Evolutionary conservation across 2,888 invertebrate genomes (phyloP), one percentile per base, ranked within the genome.

Genomic region (Latrodectus hesperus): DNA sequence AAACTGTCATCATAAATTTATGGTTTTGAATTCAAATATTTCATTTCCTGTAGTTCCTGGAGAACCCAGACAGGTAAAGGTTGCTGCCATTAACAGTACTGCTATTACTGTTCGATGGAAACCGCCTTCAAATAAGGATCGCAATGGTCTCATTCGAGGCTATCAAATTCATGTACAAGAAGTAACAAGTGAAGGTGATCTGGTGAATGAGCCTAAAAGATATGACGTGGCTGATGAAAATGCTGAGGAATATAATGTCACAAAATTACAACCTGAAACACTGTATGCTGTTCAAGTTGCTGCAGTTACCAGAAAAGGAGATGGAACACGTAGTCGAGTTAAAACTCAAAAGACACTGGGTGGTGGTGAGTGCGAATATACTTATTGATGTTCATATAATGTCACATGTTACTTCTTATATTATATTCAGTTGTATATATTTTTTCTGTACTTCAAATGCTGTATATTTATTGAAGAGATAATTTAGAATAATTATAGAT

Each of bases 111-210:
- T 99, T 80, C 95, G 95, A 89, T 99, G 99, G 99, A 96, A 97
- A 91, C 96, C 97, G 11, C 99, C 99, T 0, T 94, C 95, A 88
- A 95, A 96, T 90, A 96, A 96, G 91, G 98, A 98, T 91, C 95
- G 96, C 89, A 98, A 99, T 92, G 99, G 99, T 73, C 96, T 98
- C 90, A 98, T 99, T 90, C 94, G 98, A 89, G 99, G 99, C 49
- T 99, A 99, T 93, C 98, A 99, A 92, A 96, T 99, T 83, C 97
- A 98, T 92, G 96, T 97, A 1, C 97, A 98, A 92, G 97, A 98
- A 94, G 94, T 96, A 67, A 85, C 85, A 9, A 95, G 95, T 91
- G 96, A 96, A 94, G 97, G 90, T 2, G 95, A 95, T 91, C 94
- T 96, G 88, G 94, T 97, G 68, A 97, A 97, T 92, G 96, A 97